Conservation (phyloP, 2,113 vertebrate genomes). For the Otolemur garnettii region DNA sequence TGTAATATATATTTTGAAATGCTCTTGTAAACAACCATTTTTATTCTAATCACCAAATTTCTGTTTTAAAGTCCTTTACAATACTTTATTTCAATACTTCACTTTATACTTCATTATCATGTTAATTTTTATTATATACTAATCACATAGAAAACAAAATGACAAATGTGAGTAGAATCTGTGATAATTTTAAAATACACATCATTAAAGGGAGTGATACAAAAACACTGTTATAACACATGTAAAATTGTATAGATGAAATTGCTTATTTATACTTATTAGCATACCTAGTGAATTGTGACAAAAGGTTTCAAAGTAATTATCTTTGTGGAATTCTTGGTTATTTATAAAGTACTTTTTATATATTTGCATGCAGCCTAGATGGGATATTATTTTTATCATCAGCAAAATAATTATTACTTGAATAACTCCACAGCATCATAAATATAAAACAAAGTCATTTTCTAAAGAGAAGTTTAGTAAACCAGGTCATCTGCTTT, state of each 20-base stretch:
- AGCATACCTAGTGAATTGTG: background rate
- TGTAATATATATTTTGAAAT: background rate
- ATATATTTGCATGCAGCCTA: background rate
- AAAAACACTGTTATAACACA: background rate
- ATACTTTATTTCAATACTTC: background rate
- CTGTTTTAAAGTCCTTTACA: background rate
- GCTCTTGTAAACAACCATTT: background rate
- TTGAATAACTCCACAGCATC: background rate
- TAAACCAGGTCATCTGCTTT: background rate
- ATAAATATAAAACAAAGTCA: background rate
- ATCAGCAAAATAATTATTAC: constrained; percentile 1
- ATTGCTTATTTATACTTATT: background rate
- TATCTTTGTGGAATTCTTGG: background rate
- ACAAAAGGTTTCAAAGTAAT: background rate
- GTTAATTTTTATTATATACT: background rate
- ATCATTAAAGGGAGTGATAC: background rate
- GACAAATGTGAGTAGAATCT: background rate
- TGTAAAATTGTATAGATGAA: background rate
- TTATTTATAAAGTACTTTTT: background rate
- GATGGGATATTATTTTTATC: background rate
- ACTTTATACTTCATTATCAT: background rate
- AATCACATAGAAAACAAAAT: background rate
- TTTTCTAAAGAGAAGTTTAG: background rate
- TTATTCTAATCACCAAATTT: background rate
- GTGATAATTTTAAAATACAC: background rate